A percentile compares a stretch with the other conserved stretches of the same genome.
Conservation (phyloP, 2,113 vertebrate genomes). For the Leucosticte australis region DNA sequence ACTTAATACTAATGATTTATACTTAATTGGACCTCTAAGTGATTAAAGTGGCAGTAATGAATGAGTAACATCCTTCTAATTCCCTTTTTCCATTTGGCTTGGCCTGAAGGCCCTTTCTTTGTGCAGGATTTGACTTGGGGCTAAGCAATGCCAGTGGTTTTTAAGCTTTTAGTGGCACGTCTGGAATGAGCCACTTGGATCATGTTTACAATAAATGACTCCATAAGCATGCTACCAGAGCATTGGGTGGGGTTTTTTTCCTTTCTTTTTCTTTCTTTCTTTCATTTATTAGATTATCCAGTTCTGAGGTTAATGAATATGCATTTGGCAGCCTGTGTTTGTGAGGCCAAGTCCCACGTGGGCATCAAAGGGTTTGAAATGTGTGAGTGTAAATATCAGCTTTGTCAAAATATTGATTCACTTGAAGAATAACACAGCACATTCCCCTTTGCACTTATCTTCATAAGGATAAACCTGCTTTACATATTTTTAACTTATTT, state of each 20-base stretch:
- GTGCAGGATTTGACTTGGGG: conserved; percentile 6
- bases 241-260: conserved; percentile 14
- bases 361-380: conserved; percentile 60
- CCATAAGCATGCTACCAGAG: conserved; percentile 56
- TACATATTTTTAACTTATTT: background rate
- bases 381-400: conserved; percentile 36
- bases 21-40: conserved; percentile 81
- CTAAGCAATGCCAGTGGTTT: conserved; percentile 15
- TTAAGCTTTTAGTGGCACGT: conserved; percentile 32
- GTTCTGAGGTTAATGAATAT: conserved; percentile 75
- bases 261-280: background rate
- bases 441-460: background rate
- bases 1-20: conserved; percentile 83
- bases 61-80: conserved; percentile 73
- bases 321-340: conserved; percentile 67
- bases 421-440: conserved; percentile 14
- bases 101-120: conserved; percentile 23
- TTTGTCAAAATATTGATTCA: conserved; percentile 78
- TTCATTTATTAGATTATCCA: conserved; percentile 67
- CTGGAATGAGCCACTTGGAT: conserved; percentile 43
- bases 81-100: conserved; percentile 56
- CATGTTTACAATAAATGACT: conserved; percentile 73
- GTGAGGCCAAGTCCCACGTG: conserved; percentile 54
- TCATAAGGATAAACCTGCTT: background rate
- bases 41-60: conserved; percentile 82